Base-by-base conservation (phyloP, 2,888 invertebrate species). In the Leptinotarsa juncta region DNA sequence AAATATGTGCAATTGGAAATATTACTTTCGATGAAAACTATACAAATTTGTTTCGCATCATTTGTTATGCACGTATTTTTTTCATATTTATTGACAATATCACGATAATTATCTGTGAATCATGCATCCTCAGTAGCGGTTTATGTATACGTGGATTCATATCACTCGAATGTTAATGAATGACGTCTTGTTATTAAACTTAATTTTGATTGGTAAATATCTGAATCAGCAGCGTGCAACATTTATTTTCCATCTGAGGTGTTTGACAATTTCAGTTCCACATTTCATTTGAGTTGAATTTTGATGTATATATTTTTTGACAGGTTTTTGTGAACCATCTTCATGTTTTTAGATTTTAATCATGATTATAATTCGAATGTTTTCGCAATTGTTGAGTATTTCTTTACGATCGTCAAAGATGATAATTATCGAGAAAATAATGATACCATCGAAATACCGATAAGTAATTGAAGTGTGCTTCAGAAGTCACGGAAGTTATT, bases 161-260 rank as follows among this genome's bases (percentile, higher is more conserved):
- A 57, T 57, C 57, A 23, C 10, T 15, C 26, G 42, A 62, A 62
- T 62, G 7, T 32, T 42, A 62, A 62, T 62, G 32, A 62, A 62
- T 62, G 62, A 62, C 62, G 62, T 62, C 57, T 62, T 62, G 62
- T 62, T 62, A 62, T 62, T 62, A 32, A 23, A 16, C 42, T 12
- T 62, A 4, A 32, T 62, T 62, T 57, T 23, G 23, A 57, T 4
- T 57, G 3, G 14, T 23, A 57, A 23, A 57, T 14, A 23, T 23
- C 4, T 23, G 12, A 57, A 4, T 10, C 62, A 62, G 32, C n/a
- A 62, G 62, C 62, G 62, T 62, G 12, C 62, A 32, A 42, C 42
- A 10, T 42, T 42, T 42, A 42, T 32, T 32, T 32, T 5, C 32
- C 32, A 32, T 42, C 42, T 42, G 42, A 10, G 10, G 42, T 3